phyloP scores from a whole-genome alignment of 2,113 vertebrate species.

The Lycocorax pyrrhopterus region DNA sequence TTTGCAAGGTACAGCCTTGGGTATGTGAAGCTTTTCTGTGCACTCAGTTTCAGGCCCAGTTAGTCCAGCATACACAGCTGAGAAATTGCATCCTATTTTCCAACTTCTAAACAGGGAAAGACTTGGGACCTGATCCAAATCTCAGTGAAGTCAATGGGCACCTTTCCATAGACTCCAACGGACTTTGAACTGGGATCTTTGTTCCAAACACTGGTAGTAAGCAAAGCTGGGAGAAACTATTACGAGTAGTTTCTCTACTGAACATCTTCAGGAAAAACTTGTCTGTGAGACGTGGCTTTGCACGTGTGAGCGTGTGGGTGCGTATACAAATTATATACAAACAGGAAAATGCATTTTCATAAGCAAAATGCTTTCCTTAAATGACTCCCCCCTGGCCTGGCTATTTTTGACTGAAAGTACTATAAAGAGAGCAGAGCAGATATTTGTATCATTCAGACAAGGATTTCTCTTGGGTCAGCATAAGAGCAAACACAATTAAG shows the following conservation, averaged over 20 bases:
- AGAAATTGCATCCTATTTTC: conserved; percentile 11
- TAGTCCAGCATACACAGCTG: neutral
- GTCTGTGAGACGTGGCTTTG: neutral
- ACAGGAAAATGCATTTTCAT: neutral
- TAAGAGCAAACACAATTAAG: neutral
- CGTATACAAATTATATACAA: neutral
- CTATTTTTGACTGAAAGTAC: conserved; percentile 6
- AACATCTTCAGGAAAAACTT: neutral
- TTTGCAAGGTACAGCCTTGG: conserved; percentile 13
- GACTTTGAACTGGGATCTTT: neutral
- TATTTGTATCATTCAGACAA: neutral
- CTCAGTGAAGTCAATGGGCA: conserved; percentile 8
- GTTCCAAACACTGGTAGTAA: neutral
- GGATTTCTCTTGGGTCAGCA: neutral
- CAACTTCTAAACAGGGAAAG: neutral
- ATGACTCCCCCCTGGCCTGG: neutral
- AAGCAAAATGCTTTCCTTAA: neutral
- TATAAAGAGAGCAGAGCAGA: neutral
- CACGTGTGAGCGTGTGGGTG: neutral
- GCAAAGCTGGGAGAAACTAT: conserved; percentile 10
- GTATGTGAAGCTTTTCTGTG: neutral
- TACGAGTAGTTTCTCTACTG: neutral
- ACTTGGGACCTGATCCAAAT: neutral
- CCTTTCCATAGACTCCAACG: conserved; percentile 18
- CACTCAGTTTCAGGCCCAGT: neutral